These are phyloP conservation scores for Microtus agrestis DNA, from an alignment of 2,797 vertebrate genomes.

Conservation along the genomic window DNA sequence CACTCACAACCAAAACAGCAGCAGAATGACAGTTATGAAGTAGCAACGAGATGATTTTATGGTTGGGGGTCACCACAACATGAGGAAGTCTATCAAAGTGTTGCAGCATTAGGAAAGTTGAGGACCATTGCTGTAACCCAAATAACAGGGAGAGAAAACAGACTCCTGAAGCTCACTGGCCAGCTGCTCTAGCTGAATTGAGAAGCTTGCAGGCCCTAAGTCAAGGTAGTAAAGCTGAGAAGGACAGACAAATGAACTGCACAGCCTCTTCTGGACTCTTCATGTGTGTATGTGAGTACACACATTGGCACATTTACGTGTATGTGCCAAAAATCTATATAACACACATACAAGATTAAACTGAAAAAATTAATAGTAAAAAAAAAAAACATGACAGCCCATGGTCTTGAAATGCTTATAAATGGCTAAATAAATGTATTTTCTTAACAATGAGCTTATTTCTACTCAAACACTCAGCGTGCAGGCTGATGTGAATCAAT, in stretches of 20 bases:
- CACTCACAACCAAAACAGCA: not conserved
- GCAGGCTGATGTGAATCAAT: constrained; percentile 77
- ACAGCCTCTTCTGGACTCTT: not conserved
- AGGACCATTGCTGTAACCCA: not conserved
- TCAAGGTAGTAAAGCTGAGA: not conserved
- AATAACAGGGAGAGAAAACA: not conserved
- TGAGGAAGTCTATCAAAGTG: not conserved
- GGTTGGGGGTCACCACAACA: not conserved
- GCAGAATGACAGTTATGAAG: not conserved
- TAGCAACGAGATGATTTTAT: not conserved
- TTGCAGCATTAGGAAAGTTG: not conserved
- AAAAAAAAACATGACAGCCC: not conserved
- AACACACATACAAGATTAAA: not conserved
- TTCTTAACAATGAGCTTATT: constrained; percentile 66
- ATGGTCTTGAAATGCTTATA: constrained; percentile 72
- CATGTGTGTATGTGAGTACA: not conserved
- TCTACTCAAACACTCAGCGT: constrained; percentile 55
- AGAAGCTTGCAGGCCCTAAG: not conserved
- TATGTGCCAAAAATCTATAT: not conserved
- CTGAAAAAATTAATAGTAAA: not conserved
- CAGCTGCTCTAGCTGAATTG: not conserved
- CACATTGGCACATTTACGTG: not conserved
- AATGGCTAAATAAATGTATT: constrained; percentile 73
- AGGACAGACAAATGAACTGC: not conserved
- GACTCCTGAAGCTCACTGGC: not conserved